Evolutionary conservation across 2,113 vertebrate species (phyloP), one percentile per base, ranked within the genome.

Genomic region (Thryonomys swinderianus): DNA sequence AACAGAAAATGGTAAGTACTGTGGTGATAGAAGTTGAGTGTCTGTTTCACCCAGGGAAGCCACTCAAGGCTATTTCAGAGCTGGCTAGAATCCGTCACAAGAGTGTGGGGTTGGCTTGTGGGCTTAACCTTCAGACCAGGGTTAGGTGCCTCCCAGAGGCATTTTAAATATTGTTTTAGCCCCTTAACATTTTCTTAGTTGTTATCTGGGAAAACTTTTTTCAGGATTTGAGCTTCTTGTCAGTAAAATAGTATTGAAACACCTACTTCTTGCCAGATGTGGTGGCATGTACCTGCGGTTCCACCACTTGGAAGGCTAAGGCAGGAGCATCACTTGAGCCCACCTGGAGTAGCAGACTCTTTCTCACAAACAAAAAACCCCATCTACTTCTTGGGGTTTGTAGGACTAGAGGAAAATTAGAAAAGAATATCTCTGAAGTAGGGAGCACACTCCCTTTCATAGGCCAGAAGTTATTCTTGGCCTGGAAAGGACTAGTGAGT

Each of bases 1-100:
- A 90, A 82, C 66, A 97, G 64, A 88, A 89, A 92, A 55, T 74
- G 62, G 55, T 83, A 48, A 87, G 12, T 78, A 34, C 90, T 83
- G n/a, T 84, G 69, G 42, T 76, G 32, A 27, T 66, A 84, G 27
- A 94, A 91, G 42, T 45, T 83, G 18, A 79, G 1, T 90, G 8
- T 79, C 67, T 79, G 17, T 78, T 96, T 95, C 67, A 90, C 78
- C 17, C 37, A 42, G 30, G 32, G 55, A 88, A 66, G 42, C 55
- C 53, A 34, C 37, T 85, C 59, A 30, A 37, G 42, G 34, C 48
- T n/a, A n/a, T 91, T 45, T 51, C 10, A 16, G 20, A 79, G 37
- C 71, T 37, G 32, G 25, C 51, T 34, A 6, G 62, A n/a, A 2
- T 64, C 20, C 27, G n/a, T 42, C 62, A 80, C 61, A 81, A 81